Conservation (phyloP, 2,113 vertebrate species). For the Sialia sialis region DNA sequence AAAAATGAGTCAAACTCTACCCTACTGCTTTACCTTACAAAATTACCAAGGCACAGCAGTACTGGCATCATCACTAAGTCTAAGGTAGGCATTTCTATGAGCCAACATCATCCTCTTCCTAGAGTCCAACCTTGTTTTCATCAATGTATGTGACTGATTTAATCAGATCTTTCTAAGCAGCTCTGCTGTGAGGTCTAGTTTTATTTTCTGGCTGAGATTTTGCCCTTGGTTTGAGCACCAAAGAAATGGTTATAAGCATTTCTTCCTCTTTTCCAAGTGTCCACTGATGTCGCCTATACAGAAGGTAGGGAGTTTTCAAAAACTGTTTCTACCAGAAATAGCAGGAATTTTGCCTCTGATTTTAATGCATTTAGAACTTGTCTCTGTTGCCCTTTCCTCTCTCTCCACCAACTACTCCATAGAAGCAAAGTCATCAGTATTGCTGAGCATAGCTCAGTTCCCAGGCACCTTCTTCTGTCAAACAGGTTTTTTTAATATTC, state of each 20-base stretch:
- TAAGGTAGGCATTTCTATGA: not conserved
- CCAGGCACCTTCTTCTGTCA: not conserved
- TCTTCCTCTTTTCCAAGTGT: not conserved
- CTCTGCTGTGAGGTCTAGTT: not conserved
- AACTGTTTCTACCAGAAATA: not conserved
- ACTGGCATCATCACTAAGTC: not conserved
- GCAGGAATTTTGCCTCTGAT: not conserved
- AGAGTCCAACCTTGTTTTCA: not conserved
- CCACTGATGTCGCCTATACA: not conserved
- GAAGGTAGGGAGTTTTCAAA: not conserved
- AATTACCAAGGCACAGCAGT: not conserved
- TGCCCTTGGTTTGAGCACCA: not conserved
- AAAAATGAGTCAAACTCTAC: slow-evolving; percentile 12
- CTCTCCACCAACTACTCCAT: not conserved
- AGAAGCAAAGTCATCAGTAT: not conserved
- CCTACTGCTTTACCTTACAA: not conserved
- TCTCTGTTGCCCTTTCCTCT: not conserved
- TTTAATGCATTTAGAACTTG: not conserved
- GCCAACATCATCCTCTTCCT: not conserved
- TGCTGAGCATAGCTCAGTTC: not conserved
- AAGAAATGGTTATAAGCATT: not conserved
- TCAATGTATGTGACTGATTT: not conserved
- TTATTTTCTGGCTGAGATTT: not conserved
- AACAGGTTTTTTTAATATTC: slow-evolving; percentile 24
- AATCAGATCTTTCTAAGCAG: not conserved